Evolutionary conservation across 2,888 invertebrate species (phyloP), one percentile per base, ranked within the genome.

Genomic region (Morinoia aosen): DNA sequence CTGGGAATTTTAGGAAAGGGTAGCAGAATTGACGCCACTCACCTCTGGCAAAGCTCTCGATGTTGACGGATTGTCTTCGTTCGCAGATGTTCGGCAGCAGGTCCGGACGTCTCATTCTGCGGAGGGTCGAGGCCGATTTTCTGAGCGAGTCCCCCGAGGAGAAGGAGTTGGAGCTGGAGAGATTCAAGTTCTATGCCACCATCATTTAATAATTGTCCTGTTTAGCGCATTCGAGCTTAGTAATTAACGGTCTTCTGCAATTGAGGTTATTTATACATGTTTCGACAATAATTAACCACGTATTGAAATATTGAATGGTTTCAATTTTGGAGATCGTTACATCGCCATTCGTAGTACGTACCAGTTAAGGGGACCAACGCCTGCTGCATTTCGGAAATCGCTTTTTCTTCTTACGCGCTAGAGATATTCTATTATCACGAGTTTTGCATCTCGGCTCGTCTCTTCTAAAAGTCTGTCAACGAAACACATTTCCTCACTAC

Each of bases 71-170:
- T 90, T 90, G 4, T 39, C 33, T 90, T 19, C 12, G 8, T 57
- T 10, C n/a, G 58, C 64, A 95, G 95, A 33, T 95, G 40, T 95
- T 95, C 64, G 95, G 95, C 33, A 95, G 95, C 95, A 95, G 95
- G 19, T 64, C 61, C n/a, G 95, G 95, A 19, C 58, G 95, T 12
- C 95, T 95, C 25, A 61, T 95, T 16, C 61, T 95, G 11, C 95
- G 95, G 7, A 58, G 14, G 40, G 48, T 95, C 3, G 95, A 95
- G 39, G 39, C 2, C 57, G 95, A 95, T 48, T 95, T 95, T 58
- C 64, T 95, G 12, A 64, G 64, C 95, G 64, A 95, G 48, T 61
- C 95, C 8, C 61, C 58, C 39, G 95, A 95, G 12, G 64, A 95
- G 40, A 64, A 95, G 39, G 61, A 58, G 48, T 61, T 61, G 39